Percentiles rank a stretch among this genome's conserved stretches.
Evolutionary conservation across 2,888 invertebrate genomes (phyloP).

Genomic region (Gisinianus flammeolus): DNA sequence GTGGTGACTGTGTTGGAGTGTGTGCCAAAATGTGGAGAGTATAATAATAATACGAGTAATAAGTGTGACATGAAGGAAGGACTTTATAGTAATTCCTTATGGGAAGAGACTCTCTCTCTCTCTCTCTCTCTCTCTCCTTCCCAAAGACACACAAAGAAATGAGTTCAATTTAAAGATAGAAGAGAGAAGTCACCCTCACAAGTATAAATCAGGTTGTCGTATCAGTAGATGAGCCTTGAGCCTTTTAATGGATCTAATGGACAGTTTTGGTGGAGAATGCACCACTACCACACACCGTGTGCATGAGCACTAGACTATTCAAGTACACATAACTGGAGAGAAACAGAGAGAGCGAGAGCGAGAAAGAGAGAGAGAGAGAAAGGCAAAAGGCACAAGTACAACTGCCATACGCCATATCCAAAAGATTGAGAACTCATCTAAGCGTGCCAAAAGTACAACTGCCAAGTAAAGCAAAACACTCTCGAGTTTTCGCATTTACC

Average conservation of each 20-base stretch:
- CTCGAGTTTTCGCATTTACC: not conserved
- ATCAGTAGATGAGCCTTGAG: slow-evolving; percentile 2
- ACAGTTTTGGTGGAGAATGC: no score
- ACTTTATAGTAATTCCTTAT: not conserved
- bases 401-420: not conserved
- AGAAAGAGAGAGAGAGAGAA: not conserved
- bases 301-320: no score
- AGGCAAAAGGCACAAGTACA: no score
- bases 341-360: not conserved
- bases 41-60: not conserved
- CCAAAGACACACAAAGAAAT: not conserved
- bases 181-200: not conserved
- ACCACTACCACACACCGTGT: no score
- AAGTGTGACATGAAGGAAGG: not conserved
- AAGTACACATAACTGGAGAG: not conserved
- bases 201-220: slow-evolving; percentile 2
- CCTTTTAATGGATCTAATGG: slow-evolving; percentile 17
- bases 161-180: not conserved
- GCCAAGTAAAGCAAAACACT: not conserved
- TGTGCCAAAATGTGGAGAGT: no score
- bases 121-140: no score
- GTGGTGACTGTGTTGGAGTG: no score
- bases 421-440: not conserved
- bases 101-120: no score
- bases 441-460: not conserved